Evolutionary conservation across 1,140 invertebrate species (phyloP).

Genomic region (Galleria mellonella): DNA sequence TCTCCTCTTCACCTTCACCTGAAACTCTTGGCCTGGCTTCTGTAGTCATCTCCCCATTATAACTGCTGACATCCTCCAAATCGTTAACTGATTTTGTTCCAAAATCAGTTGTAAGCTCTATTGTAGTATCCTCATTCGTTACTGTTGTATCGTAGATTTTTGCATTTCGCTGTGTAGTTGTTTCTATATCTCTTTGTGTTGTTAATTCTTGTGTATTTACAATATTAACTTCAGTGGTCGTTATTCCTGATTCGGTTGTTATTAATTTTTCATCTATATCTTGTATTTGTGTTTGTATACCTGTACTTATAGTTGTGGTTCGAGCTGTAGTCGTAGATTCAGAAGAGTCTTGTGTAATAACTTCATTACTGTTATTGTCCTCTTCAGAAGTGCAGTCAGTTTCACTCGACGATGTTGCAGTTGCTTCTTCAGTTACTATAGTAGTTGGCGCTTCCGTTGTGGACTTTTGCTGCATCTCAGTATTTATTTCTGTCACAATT

Average conservation of each 20-base stretch:
- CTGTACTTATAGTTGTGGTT: neutral
- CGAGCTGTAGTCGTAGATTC: slow-evolving; percentile 18
- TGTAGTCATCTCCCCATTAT: slow-evolving; percentile 48
- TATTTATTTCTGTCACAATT: slow-evolving; percentile 42
- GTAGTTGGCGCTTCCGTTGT: slow-evolving; percentile 6
- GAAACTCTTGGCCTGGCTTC: slow-evolving; percentile 39
- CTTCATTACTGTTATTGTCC: slow-evolving; percentile 51
- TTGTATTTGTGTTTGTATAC: too few relatives aligned
- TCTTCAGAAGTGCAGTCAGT: slow-evolving; percentile 37
- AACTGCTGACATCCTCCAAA: slow-evolving; percentile 43
- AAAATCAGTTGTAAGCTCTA: slow-evolving; percentile 10
- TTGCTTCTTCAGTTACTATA: slow-evolving; percentile 8
- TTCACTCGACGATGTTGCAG: slow-evolving; percentile 17
- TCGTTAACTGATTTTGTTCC: slow-evolving; percentile 26
- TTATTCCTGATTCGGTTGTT: too few relatives aligned
- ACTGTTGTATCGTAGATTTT: slow-evolving; percentile 8
- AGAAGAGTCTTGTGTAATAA: slow-evolving; percentile 32
- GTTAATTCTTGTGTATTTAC: slow-evolving; percentile 7
- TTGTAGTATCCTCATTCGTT: slow-evolving; percentile 19
- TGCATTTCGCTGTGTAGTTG: slow-evolving; percentile 14
- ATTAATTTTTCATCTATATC: too few relatives aligned
- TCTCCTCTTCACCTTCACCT: slow-evolving; percentile 28
- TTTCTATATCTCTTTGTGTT: slow-evolving; percentile 11
- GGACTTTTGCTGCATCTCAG: slow-evolving; percentile 21
- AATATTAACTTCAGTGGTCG: slow-evolving; percentile 8